phyloP scores from a whole-genome alignment of 2,113 vertebrate species.

The Spea bombifrons region DNA sequence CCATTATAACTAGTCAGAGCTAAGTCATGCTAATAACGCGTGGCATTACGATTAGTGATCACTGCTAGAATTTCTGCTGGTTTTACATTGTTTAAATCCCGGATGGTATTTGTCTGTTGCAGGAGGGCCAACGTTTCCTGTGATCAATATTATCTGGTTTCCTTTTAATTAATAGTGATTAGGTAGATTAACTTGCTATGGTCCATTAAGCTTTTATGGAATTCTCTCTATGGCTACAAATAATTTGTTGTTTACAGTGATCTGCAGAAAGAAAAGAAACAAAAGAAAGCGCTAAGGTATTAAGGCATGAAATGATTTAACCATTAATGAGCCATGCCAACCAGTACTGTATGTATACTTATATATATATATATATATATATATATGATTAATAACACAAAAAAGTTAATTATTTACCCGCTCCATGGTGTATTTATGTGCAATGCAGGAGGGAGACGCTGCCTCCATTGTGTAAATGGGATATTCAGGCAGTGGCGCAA shows the following conservation, averaged over 20 bases:
- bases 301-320: too few relatives aligned
- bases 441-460: too few relatives aligned
- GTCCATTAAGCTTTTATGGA: conserved; percentile 7
- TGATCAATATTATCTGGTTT: conserved; percentile 9
- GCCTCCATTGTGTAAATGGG: too few relatives aligned
- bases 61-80: background rate
- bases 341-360: too few relatives aligned
- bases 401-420: too few relatives aligned
- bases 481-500: too few relatives aligned
- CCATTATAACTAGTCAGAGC: too few relatives aligned
- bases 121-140: background rate
- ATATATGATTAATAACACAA: too few relatives aligned
- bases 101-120: background rate
- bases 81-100: background rate
- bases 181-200: background rate
- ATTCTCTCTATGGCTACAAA: background rate
- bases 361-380: too few relatives aligned
- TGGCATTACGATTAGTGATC: background rate
- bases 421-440: too few relatives aligned
- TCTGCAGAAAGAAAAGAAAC: background rate
- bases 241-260: background rate
- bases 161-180: conserved; percentile 13
- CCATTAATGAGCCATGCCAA: too few relatives aligned
- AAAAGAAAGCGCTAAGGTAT: background rate
- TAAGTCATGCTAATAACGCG: too few relatives aligned